Evolutionary conservation across 2,888 invertebrate species (phyloP).

Genomic region (Macaria liturata): DNA sequence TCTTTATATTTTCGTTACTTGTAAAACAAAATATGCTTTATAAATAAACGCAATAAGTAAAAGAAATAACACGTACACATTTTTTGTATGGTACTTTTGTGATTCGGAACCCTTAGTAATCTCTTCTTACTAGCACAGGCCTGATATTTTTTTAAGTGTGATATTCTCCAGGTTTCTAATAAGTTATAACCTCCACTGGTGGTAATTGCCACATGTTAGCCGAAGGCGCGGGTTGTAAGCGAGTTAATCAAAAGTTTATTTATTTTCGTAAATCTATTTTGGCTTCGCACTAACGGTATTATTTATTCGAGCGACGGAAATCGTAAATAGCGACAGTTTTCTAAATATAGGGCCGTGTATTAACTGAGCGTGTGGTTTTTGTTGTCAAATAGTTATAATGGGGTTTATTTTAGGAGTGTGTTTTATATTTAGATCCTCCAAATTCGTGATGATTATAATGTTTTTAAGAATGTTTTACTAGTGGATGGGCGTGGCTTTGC

Average conservation of each 20-base stretch:
- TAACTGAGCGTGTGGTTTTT: constrained; percentile 1
- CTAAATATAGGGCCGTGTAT: constrained; percentile 11
- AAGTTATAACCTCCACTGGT: constrained; percentile 24
- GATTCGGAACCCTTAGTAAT: constrained; percentile 1
- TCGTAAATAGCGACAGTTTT: constrained; percentile 19
- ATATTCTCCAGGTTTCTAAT: constrained; percentile 21
- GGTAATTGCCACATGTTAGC: constrained; percentile 32
- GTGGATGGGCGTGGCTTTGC: too few relatives aligned
- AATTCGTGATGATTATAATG: too few relatives aligned
- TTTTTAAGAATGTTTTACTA: too few relatives aligned
- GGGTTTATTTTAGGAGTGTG: too few relatives aligned
- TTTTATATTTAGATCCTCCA: too few relatives aligned
- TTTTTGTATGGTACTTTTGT: too few relatives aligned
- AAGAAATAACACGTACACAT: too few relatives aligned
- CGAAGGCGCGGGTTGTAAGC: neutral
- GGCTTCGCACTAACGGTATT: constrained; percentile 26
- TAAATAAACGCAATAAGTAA: too few relatives aligned
- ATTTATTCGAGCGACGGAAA: constrained; percentile 27
- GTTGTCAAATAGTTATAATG: too few relatives aligned
- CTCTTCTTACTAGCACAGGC: neutral
- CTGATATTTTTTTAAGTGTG: neutral
- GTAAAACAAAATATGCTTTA: too few relatives aligned
- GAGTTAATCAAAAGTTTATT: constrained; percentile 40
- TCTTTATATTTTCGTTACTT: too few relatives aligned
- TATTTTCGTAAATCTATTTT: constrained; percentile 35